Base-by-base conservation (phyloP, 1,140 invertebrate species). In the Linepithema humile region DNA sequence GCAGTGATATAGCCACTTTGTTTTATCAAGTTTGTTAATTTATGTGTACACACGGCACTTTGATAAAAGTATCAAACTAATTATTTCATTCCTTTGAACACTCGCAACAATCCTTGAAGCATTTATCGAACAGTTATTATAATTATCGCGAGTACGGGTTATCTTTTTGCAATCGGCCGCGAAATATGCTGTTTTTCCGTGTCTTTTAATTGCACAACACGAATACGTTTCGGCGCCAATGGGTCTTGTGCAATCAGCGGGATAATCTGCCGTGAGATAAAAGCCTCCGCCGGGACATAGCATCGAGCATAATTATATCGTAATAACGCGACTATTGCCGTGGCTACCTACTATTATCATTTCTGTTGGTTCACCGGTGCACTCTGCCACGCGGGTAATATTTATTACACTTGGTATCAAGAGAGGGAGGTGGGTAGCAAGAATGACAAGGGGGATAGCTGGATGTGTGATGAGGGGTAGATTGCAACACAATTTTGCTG, bases 231-330 rank as follows among this genome's bases (percentile, higher is more conserved):
- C 87, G 83, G 72, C 69, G 84, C 60, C 80, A 78, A 85, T 85
- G 84, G 55, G 73, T n/a, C 15, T 57, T 43, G 23, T 43, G 64
- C 38, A 64, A 84, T 32, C 29, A 78, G 60, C 62, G 74, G 82
- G 83, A 83, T 65, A 59, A 87, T 84, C 50, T 53, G 83, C 69
- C 84, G 84, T 75, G 72, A 57, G 23, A 64, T 64, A 83, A 78
- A 77, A 77, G 35, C 83, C 40, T 48, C 20, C 65, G 35, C 59
- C 82, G 69, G 62, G 85, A 90, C 86, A 86, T 85, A 86, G 78
- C 84, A 83, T 74, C 85, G 73, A 85, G 72, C 77, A 88, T 83
- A 88, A 91, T 91, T 91, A 90, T 86, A 86, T 90, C 87, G 84
- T 87, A 91, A 91, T 91, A 88, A 90, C 86, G 70, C 82, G 67